Evolutionary conservation across 2,888 invertebrate species (phyloP), one percentile per base, ranked within the genome.

Genomic region (Agriotes lineatus): DNA sequence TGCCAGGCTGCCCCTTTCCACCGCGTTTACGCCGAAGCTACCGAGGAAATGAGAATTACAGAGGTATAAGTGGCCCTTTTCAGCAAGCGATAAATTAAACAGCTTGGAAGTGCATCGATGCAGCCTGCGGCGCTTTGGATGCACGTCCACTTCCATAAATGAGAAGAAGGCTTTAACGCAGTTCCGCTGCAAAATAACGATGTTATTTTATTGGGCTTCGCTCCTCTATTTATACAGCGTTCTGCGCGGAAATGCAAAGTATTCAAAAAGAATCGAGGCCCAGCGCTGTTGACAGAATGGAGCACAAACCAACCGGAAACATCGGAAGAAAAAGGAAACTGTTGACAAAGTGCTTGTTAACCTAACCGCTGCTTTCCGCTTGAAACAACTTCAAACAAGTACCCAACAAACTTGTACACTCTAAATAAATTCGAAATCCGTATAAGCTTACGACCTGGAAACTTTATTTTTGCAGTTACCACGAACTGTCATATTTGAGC

Each of bases 271-370:
- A 54, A 52, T 63, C 25, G 42, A 37, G 30, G 20, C 45, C 44
- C 20, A n/a, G 12, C 45, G 44, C 44, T 64, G 64, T 57, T 64
- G 64, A 58, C 48, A 64, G 63, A 56, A 44, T 44, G 39, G 37
- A 48, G 45, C 56, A 64, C 57, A 63, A 62, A 52, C 54, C 59
- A 60, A 64, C 52, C 59, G 54, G 58, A 60, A 59, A 52, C 68
- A 57, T 58, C 30, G 63, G 39, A 59, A 64, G 69, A 64, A 64
- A 69, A 69, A 64, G 69, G 63, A 69, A 69, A 69, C 63, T 68
- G 68, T 68, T 68, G 63, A 68, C 68, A 68, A 63, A 68, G 63
- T 68, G 64, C 64, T 69, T 69, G 69, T 69, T 63, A 69, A 64
- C 63, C 39, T 69, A 69, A 69, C 69, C 69, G 58, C 69, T 64